These are phyloP conservation scores for Mergus octosetaceus DNA, from an alignment of 2,797 vertebrate genomes.

Conservation along the genomic window DNA sequence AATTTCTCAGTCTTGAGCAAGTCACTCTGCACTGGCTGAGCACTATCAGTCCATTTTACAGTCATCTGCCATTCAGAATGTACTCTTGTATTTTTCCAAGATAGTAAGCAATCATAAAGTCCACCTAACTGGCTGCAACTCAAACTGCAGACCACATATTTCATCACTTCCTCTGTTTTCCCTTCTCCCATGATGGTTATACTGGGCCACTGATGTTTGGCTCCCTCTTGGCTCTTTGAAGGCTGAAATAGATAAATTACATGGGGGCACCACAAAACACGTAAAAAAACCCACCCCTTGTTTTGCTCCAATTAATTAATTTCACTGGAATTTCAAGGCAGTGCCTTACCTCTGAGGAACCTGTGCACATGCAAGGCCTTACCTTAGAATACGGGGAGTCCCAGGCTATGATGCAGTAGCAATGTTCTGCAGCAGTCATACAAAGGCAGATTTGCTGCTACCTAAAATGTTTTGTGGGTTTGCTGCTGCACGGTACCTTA, in stretches of 20 bases:
- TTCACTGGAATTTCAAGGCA: not conserved
- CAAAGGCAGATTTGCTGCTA: not conserved
- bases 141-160: not conserved
- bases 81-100: not conserved
- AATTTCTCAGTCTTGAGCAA: not conserved
- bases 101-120: not conserved
- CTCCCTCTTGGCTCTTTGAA: not conserved
- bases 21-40: not conserved
- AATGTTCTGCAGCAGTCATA: not conserved
- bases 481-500: not conserved
- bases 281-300: not conserved
- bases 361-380: not conserved
- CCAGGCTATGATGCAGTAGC: not conserved
- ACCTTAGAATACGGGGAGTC: not conserved
- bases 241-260: not conserved
- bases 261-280: not conserved
- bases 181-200: not conserved
- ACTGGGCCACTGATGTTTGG: not conserved
- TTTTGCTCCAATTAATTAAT: not conserved
- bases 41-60: not conserved
- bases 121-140: not conserved
- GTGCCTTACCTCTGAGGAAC: not conserved
- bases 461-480: not conserved
- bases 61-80: not conserved
- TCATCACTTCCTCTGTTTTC: not conserved